phyloP scores from a whole-genome alignment of 2,888 invertebrate genomes.

The Xanthia togata region DNA sequence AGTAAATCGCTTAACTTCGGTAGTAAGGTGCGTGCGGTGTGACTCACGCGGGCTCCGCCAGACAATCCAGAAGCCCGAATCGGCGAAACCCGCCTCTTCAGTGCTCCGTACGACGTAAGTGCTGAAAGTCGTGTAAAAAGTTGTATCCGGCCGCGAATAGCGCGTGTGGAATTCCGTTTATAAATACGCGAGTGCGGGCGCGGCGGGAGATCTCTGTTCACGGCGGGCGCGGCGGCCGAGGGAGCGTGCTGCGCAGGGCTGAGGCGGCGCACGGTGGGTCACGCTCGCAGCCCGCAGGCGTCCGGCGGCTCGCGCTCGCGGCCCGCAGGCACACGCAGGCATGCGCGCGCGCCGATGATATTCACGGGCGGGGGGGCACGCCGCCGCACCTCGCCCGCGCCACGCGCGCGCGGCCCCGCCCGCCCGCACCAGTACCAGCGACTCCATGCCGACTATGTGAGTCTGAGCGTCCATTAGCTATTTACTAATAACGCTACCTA shows the following conservation, averaged over 20 bases:
- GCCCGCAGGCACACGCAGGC: slow-evolving; percentile 57
- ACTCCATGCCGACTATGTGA: slow-evolving; percentile 82
- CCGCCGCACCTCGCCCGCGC: slow-evolving; percentile 87
- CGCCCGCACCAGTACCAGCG: slow-evolving; percentile 77
- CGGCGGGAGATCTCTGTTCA: slow-evolving; percentile 64
- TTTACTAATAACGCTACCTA: slow-evolving; percentile 44
- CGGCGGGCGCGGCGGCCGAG: slow-evolving; percentile 53
- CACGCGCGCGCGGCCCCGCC: slow-evolving; percentile 76
- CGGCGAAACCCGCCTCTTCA: slow-evolving; percentile 80
- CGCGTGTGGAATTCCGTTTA: slow-evolving; percentile 88
- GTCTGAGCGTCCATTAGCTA: slow-evolving; percentile 63
- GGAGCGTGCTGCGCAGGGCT: slow-evolving; percentile 63
- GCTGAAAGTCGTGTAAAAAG: slow-evolving; percentile 90
- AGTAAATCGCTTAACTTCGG: slow-evolving; percentile 73
- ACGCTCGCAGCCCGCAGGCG: slow-evolving; percentile 20
- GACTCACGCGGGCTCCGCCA: slow-evolving; percentile 84
- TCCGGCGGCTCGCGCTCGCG: slow-evolving; percentile 27
- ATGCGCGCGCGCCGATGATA: slow-evolving; percentile 87
- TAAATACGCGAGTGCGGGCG: slow-evolving; percentile 84
- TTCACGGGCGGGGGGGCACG: slow-evolving; percentile 90
- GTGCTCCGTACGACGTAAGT: slow-evolving; percentile 89
- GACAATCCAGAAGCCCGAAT: slow-evolving; percentile 82
- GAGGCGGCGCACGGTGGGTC: slow-evolving; percentile 19
- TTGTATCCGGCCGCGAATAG: slow-evolving; percentile 88
- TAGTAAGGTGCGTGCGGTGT: slow-evolving; percentile 73